phyloP scores from a whole-genome alignment of 53 echinoderm and acorn worm species.

The Echinometra lucunter region DNA sequence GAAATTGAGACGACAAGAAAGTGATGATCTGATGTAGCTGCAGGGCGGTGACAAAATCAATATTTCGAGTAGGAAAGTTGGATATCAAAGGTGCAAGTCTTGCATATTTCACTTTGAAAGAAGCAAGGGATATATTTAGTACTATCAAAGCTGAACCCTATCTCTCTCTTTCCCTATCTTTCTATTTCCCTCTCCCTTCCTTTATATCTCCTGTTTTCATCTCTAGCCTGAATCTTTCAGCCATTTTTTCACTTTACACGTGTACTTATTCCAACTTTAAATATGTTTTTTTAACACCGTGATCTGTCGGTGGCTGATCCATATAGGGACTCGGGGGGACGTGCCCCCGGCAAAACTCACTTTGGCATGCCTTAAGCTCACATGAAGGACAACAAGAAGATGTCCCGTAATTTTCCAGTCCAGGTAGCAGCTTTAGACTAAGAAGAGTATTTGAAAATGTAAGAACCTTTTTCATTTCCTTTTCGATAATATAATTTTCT shows the following conservation, averaged over 20 bases:
- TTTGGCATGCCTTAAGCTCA: too few species aligned
- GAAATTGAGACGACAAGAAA: conserved; percentile 50
- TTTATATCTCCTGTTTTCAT: not conserved
- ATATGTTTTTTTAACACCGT: not conserved
- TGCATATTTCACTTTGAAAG: conserved; percentile 34
- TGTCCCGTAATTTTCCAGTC: too few species aligned
- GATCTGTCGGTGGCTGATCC: too few species aligned
- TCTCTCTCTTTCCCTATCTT: conserved; percentile 16
- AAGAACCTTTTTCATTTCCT: too few species aligned
- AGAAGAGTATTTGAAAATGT: too few species aligned
- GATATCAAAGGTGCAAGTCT: conserved; percentile 40
- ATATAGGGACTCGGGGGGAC: too few species aligned
- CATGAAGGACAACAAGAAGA: too few species aligned
- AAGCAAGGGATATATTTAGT: conserved; percentile 4
- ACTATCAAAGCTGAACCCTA: not conserved
- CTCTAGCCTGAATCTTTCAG: not conserved
- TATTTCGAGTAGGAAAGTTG: conserved; percentile 47
- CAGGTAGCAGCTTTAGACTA: too few species aligned
- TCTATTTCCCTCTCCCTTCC: not conserved
- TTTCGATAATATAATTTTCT: too few species aligned
- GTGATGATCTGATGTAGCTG: conserved; percentile 33
- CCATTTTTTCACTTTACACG: not conserved
- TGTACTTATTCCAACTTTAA: conserved; percentile 22
- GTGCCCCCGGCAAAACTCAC: too few species aligned
- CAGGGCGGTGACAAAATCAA: conserved; percentile 64